Evolutionary conservation across 2,888 invertebrate species (phyloP).

Genomic region (Spialia ferax): DNA sequence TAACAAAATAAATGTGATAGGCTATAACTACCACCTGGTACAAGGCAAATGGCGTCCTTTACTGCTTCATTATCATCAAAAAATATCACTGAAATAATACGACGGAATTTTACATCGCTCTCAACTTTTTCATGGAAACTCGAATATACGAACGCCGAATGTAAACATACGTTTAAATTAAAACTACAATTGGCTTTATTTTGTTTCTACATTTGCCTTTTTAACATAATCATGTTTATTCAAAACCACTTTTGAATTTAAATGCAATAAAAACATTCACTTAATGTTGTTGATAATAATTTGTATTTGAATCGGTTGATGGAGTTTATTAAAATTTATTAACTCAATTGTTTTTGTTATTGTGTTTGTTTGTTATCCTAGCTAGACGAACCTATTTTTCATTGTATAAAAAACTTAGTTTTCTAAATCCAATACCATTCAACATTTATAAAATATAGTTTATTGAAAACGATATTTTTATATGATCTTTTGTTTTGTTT

Average conservation of each 20-base stretch:
- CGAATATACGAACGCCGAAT: constrained; percentile 4
- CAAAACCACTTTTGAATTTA: neutral
- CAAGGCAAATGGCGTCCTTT: neutral
- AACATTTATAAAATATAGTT: too few species aligned
- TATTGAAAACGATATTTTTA: too few species aligned
- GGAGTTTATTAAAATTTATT: too few species aligned
- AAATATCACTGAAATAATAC: constrained; percentile 8
- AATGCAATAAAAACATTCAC: constrained; percentile 11
- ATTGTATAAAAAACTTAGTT: too few species aligned
- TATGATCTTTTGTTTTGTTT: too few species aligned
- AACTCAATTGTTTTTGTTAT: too few species aligned
- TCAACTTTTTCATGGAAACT: constrained; percentile 4
- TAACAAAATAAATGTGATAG: neutral
- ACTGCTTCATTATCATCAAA: constrained; percentile 15
- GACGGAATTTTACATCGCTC: neutral
- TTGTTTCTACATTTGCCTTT: constrained; percentile 17
- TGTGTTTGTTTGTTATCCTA: neutral
- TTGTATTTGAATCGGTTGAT: too few species aligned
- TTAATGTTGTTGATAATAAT: neutral
- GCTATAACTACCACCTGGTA: neutral
- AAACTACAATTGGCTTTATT: constrained; percentile 5
- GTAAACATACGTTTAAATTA: constrained; percentile 5
- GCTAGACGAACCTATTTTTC: too few species aligned
- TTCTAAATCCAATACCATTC: neutral
- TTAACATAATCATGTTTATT: constrained; percentile 17